Conservation (phyloP, 2,113 vertebrate genomes). For the Papio anubis region DNA sequence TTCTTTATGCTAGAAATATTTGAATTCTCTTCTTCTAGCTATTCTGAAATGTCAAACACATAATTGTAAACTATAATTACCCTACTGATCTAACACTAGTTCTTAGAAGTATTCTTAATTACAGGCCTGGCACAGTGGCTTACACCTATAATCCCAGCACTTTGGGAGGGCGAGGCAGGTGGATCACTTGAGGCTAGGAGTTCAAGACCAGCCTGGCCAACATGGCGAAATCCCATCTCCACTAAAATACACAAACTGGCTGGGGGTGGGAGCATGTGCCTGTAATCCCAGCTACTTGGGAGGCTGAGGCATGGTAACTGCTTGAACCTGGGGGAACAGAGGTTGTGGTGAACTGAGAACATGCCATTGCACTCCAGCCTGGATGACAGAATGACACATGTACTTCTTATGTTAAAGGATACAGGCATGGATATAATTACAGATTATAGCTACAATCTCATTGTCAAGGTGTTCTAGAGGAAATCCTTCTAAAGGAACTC, state of each 20-base stretch:
- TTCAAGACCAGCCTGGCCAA: neutral
- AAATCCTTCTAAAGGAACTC: neutral
- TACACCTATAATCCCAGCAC: neutral
- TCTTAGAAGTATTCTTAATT: too few relatives aligned
- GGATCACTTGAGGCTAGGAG: neutral
- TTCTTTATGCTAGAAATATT: too few relatives aligned
- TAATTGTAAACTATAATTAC: too few relatives aligned
- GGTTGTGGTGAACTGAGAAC: too few relatives aligned
- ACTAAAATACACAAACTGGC: neutral
- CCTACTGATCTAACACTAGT: too few relatives aligned
- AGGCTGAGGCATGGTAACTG: neutral
- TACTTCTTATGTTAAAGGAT: neutral
- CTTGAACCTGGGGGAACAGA: too few relatives aligned
- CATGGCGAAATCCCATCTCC: neutral
- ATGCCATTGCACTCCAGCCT: too few relatives aligned
- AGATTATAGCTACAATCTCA: neutral
- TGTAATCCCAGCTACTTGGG: neutral
- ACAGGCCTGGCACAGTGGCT: neutral
- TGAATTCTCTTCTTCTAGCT: too few relatives aligned
- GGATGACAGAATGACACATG: too few relatives aligned
- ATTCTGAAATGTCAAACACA: too few relatives aligned
- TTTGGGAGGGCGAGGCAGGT: neutral
- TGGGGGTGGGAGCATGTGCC: neutral
- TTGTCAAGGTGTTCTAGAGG: neutral
- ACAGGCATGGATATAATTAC: neutral